These are phyloP conservation scores for Macroteleia sp. DNA, from an alignment of 2,888 invertebrate genomes.

Conservation along the genomic window DNA sequence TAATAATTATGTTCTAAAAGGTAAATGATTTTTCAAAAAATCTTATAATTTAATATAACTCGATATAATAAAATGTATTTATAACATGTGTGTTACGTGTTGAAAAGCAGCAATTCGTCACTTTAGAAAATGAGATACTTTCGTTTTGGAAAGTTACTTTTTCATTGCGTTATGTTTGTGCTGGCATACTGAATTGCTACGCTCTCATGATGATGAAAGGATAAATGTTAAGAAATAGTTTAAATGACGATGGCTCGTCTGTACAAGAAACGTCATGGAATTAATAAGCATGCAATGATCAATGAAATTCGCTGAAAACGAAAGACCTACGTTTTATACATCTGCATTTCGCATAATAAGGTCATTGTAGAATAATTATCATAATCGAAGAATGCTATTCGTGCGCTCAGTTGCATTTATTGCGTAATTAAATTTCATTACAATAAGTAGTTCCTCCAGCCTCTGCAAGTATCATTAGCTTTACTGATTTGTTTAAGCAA, in stretches of 20 bases:
- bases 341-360: constrained; percentile 61
- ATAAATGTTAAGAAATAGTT: constrained; percentile 21
- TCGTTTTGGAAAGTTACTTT: neutral
- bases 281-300: constrained; percentile 25
- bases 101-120: no score
- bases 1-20: no score
- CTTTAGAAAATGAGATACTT: no score
- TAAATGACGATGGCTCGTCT: constrained; percentile 13
- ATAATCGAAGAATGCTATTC: constrained; percentile 62
- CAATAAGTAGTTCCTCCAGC: constrained; percentile 40
- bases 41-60: no score
- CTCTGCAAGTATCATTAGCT: constrained; percentile 15
- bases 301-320: constrained; percentile 45
- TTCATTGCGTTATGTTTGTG: neutral
- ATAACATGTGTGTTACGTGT: no score
- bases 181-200: neutral
- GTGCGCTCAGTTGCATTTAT: constrained; percentile 29
- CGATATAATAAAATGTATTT: no score
- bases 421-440: constrained; percentile 56
- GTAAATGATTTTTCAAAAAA: no score
- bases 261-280: neutral
- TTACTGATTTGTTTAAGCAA: constrained; percentile 17
- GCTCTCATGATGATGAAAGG: constrained; percentile 3
- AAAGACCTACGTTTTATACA: constrained; percentile 43
- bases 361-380: constrained; percentile 53